Base-by-base conservation (phyloP, 2,113 vertebrate species). In the Carassius carassius region DNA sequence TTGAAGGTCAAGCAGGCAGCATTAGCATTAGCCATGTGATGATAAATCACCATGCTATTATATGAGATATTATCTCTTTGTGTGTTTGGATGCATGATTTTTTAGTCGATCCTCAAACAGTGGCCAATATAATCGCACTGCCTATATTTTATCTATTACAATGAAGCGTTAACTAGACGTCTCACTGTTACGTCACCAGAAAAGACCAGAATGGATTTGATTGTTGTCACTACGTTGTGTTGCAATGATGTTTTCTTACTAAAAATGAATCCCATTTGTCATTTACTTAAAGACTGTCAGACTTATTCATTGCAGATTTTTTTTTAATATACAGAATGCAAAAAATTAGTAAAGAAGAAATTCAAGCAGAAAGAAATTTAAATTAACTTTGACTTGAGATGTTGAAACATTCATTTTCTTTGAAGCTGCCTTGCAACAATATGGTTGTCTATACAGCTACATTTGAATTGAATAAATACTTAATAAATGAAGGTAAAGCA, bases 1-100 rank as follows among this genome's bases (percentile, higher is more conserved):
- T 13, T 87, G 86, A 87, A 87, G 83, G 86, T 87, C 86, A 87
- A 37, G 29, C 72, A 62, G 63, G 17, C 56, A 63, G 21, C 23
- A 2, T 72, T 60, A 79, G 54, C 51, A 56, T 79, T 73, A 70
- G 81, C 81, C 21, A 32, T 29, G 58, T 19, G n/a, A 78, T 49
- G 58, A 16, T 44, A 35, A 60, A 13, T 63, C 12, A 44, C 35
- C 19, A 23, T 41, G 56, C 23, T 19, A 29, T 56, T 56, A n/a
- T 11, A 17, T 7, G 47, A 16, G 6, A 2, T 51, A 16, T 44
- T 3, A 37, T 23, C 19, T 8, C 19, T 29, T 51, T 10, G 21
- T 29, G 0, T 49, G 4, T 51, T 16, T 81, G 7, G 0, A 32
- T 29, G 16, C 17, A 21, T 9, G 58, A 9, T 14, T n/a, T 21